Evolutionary conservation across 2,797 vertebrate species (phyloP).

Genomic region (Allobates femoralis): DNA sequence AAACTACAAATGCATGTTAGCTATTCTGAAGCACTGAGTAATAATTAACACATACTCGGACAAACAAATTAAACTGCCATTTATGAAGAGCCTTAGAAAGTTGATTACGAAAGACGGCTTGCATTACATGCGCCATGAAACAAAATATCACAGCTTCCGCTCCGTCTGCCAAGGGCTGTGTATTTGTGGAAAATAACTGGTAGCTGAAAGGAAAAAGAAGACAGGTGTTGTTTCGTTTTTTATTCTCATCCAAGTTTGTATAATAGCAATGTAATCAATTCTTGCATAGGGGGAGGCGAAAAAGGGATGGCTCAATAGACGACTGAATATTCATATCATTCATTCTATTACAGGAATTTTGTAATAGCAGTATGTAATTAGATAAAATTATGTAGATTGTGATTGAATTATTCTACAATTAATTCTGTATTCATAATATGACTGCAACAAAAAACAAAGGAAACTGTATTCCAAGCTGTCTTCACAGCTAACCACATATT

Average conservation of each 20-base stretch:
- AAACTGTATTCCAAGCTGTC: constrained; percentile 19
- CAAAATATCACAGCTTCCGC: neutral
- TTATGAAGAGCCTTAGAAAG: neutral
- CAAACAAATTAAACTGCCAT: neutral
- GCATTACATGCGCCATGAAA: constrained; percentile 29
- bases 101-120: constrained; percentile 7
- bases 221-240: constrained; percentile 43
- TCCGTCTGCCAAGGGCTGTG: constrained; percentile 15
- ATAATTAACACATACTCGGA: neutral
- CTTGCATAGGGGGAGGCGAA: neutral
- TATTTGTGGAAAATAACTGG: constrained; percentile 23
- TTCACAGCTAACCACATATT: neutral
- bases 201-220: constrained; percentile 17
- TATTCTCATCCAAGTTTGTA: constrained; percentile 34
- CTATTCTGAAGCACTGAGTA: too few relatives aligned
- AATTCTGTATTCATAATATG: constrained; percentile 37
- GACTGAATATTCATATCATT: constrained; percentile 46
- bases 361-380: constrained; percentile 43
- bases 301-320: constrained; percentile 17
- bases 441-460: constrained; percentile 30
- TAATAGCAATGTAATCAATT: constrained; percentile 48
- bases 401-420: constrained; percentile 43
- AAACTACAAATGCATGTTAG: neutral
- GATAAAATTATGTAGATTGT: constrained; percentile 35
- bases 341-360: constrained; percentile 34